A percentile compares a stretch with the other conserved stretches of the same genome.
Conservation (phyloP, 2,113 vertebrate species). For the Crotalus viridis region DNA sequence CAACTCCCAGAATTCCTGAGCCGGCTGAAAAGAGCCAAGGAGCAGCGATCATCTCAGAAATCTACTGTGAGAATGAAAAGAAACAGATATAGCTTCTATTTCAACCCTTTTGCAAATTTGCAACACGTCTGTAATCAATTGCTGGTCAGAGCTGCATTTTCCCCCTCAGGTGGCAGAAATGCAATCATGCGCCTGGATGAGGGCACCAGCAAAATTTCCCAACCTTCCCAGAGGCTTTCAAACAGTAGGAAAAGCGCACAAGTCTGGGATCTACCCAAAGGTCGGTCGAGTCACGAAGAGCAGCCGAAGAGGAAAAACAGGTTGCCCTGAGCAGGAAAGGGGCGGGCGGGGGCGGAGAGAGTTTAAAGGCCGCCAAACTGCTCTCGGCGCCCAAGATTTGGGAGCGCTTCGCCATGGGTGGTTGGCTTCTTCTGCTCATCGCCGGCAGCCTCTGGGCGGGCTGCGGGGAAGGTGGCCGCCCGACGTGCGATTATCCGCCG, state of each 20-base stretch:
- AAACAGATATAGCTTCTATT: neutral
- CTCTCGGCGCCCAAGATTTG: neutral
- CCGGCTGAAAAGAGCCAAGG: neutral
- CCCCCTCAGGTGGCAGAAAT: neutral
- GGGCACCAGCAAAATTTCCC: neutral
- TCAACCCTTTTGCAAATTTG: neutral
- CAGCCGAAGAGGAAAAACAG: neutral
- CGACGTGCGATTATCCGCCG: conserved; percentile 61
- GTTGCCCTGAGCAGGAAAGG: conserved; percentile 22
- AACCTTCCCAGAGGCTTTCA: neutral
- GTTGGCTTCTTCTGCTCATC: conserved; percentile 30
- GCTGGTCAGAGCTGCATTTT: neutral
- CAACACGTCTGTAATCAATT: neutral
- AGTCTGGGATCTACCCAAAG: neutral
- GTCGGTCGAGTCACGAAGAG: neutral
- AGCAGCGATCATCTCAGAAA: neutral
- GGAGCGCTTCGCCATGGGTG: neutral
- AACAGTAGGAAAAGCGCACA: neutral
- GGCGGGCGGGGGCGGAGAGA: rapidly evolving
- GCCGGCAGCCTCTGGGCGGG: neutral
- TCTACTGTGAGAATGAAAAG: neutral
- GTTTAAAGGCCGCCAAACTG: neutral
- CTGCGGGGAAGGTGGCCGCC: neutral
- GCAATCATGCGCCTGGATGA: neutral
- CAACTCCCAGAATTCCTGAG: too few species aligned